Base-by-base conservation (phyloP, 2,888 invertebrate genomes). In the Synanthedon tipuliformis region DNA sequence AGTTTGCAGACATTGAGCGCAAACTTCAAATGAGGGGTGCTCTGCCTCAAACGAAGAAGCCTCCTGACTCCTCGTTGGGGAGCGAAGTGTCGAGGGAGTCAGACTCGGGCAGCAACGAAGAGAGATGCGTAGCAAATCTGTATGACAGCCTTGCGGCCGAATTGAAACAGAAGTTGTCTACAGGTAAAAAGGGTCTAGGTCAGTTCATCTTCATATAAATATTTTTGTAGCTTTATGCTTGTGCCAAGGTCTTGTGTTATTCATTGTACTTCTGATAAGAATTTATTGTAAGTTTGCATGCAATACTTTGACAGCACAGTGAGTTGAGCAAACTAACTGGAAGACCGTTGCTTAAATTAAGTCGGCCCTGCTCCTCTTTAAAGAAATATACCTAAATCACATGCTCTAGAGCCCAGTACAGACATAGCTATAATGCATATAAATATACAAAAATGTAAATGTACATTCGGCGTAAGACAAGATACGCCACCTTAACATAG, bases 111-210 rank as follows among this genome's bases (percentile, higher is more conserved):
- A 90, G 91, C 69, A 90, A 92, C 61, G 90, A 93, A 73, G 92
- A 92, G 67, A 83, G 92, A 78, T 89, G 84, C 45, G 87, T 94
- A 27, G 91, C 94, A 23, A 93, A 92, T 56, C 88, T 96, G 8
- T 97, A 96, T 75, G 96, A 97, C 74, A 96, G 96, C 45, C 88
- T 98, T 59, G 96, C 97, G 1, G 96, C 96, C 0, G 98, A 98
- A 71, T 80, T 98, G 61, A 91, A 96, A 62, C 75, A 85, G 65
- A 86, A 90, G 87, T 68, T 90, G 89, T 70, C 90, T 76, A 76
- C 87, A 82, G 87, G 87, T 82, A 87, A 87, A 86, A 78, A 78
- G 61, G 86, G 82, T 57, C 55, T 85, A 86, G 86, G 86, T 87
- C 75, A 86, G 86, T 85, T 51, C 58, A 49, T 60, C 34, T 34